Percentiles rank a stretch among this genome's conserved stretches.
Evolutionary conservation across 64 coral and sea anemone species (phyloP).

Genomic region (Actinia equina): DNA sequence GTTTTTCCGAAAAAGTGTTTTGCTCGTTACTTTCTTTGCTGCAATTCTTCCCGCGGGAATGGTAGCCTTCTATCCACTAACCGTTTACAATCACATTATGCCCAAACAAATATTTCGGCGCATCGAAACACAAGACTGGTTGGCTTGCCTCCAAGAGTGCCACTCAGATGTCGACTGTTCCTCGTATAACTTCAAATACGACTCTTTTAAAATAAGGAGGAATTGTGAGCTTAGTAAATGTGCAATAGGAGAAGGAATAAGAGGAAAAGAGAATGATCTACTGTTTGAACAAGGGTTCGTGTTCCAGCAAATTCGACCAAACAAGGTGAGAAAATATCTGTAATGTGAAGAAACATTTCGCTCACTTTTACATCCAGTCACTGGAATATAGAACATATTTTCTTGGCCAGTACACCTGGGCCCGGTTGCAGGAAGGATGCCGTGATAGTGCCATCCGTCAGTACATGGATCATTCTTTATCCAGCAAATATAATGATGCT

Average conservation of each 20-base stretch:
- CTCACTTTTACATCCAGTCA: too few species aligned
- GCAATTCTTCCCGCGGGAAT: background rate
- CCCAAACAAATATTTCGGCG: background rate
- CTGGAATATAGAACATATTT: too few species aligned
- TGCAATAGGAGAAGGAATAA: background rate
- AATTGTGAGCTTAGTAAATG: conserved; percentile 3
- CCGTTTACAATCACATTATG: background rate
- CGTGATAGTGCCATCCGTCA: too few species aligned
- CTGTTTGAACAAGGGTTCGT: background rate
- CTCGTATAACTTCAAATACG: conserved; percentile 15
- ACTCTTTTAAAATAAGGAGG: background rate
- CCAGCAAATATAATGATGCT: too few species aligned
- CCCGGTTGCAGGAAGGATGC: too few species aligned
- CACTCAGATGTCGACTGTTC: conserved; percentile 4
- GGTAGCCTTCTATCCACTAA: background rate
- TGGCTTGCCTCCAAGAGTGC: background rate
- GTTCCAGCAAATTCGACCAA: conserved; percentile 4
- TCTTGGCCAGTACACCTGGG: too few species aligned
- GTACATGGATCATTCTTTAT: too few species aligned
- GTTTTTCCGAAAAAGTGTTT: background rate
- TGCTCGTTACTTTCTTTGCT: background rate
- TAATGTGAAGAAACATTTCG: too few species aligned
- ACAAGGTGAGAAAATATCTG: background rate
- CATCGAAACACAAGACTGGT: background rate
- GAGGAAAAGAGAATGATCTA: background rate